Conservation (phyloP, 2,888 invertebrate genomes). For the Brenthis hecate region DNA sequence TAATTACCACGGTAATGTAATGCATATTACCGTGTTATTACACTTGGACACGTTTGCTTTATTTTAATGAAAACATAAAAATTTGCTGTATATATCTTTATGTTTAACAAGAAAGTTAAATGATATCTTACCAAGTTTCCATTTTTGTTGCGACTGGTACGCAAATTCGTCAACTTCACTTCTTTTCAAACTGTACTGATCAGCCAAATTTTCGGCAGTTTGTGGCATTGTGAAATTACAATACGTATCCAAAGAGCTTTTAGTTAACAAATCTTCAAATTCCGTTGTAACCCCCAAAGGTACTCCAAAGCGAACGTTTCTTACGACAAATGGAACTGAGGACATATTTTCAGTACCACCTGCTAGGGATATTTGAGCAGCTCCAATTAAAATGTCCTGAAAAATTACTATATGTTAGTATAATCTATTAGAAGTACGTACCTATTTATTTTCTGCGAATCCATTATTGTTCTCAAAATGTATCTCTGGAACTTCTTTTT, state of each 20-base stretch:
- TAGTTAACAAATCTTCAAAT: slow-evolving; percentile 90
- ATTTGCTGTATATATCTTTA: too few relatives aligned
- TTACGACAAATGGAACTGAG: slow-evolving; percentile 91
- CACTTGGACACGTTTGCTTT: too few relatives aligned
- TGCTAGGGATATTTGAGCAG: slow-evolving; percentile 91
- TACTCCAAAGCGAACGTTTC: slow-evolving; percentile 94
- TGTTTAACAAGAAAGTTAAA: background rate
- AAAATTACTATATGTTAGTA: slow-evolving; percentile 39
- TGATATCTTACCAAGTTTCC: slow-evolving; percentile 87
- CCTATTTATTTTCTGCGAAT: too few relatives aligned
- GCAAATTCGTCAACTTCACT: slow-evolving; percentile 94
- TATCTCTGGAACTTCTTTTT: too few relatives aligned
- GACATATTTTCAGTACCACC: slow-evolving; percentile 99
- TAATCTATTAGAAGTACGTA: too few relatives aligned
- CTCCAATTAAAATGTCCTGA: slow-evolving; percentile 93
- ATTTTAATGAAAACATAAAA: too few relatives aligned
- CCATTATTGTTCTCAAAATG: too few relatives aligned
- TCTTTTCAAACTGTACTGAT: slow-evolving; percentile 89
- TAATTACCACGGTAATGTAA: too few relatives aligned
- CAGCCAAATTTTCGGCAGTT: slow-evolving; percentile 96
- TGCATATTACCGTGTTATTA: too few relatives aligned
- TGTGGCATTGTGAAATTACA: slow-evolving; percentile 97
- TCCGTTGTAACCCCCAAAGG: slow-evolving; percentile 88
- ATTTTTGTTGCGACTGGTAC: slow-evolving; percentile 91
- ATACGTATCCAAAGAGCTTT: slow-evolving; percentile 91